A percentile compares a stretch with the other conserved stretches of the same genome.
These are phyloP conservation scores for Mayetiola destructor DNA, from an alignment of 2,888 invertebrate genomes.

Conservation along the genomic window DNA sequence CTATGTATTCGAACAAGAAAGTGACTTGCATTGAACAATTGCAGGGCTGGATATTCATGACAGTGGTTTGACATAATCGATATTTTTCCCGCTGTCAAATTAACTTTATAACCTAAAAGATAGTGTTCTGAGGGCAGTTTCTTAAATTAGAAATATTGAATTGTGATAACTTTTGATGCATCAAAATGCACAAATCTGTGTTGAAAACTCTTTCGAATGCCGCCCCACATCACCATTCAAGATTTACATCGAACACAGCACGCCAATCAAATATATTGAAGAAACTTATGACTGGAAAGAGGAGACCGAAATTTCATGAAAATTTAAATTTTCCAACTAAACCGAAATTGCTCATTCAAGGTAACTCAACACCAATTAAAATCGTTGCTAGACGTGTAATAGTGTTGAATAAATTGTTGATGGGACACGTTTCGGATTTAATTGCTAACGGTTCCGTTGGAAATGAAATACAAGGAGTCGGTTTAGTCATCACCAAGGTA, in stretches of 20 bases:
- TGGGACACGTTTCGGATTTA: constrained; percentile 64
- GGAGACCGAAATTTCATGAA: neutral
- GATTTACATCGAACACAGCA: neutral
- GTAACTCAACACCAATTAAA: neutral
- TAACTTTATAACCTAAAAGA: neutral
- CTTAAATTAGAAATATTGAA: too few relatives aligned
- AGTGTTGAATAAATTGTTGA: constrained; percentile 66
- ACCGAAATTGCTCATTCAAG: neutral
- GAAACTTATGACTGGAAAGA: neutral
- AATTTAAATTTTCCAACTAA: neutral
- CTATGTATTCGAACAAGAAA: neutral
- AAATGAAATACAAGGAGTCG: neutral
- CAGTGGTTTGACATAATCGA: neutral
- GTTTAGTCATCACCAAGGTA: neutral
- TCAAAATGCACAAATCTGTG: too few relatives aligned
- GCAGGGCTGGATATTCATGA: neutral
- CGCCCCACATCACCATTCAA: neutral
- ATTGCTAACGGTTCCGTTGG: constrained; percentile 37
- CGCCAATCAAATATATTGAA: constrained; percentile 1
- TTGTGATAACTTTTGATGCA: too few relatives aligned
- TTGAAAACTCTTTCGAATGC: too few relatives aligned
- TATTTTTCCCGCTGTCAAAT: neutral
- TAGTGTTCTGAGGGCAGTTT: too few relatives aligned
- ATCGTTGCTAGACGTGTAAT: constrained; percentile 40
- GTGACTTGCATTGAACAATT: neutral